These are phyloP conservation scores for Spodoptera exigua DNA, from an alignment of 2,888 invertebrate genomes.

Conservation along the genomic window DNA sequence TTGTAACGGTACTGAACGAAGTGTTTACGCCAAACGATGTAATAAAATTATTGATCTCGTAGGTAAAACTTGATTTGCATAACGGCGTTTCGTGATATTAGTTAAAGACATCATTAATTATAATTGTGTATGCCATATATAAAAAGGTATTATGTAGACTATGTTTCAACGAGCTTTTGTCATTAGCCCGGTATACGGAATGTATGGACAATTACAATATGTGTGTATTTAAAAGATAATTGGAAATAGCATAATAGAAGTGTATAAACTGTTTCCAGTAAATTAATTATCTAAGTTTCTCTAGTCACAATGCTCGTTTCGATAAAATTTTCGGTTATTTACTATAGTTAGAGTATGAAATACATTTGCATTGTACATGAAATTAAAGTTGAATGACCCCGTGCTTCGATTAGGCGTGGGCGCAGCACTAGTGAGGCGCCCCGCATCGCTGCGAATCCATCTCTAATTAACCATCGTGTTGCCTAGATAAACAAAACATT, in stretches of 20 bases:
- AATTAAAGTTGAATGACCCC: constrained; percentile 63
- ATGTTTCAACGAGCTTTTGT: constrained; percentile 86
- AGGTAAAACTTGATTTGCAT: constrained; percentile 71
- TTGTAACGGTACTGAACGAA: constrained; percentile 52
- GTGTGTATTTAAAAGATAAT: constrained; percentile 63
- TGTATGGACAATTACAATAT: constrained; percentile 67
- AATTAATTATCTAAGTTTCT: constrained; percentile 57
- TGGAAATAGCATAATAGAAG: constrained; percentile 74
- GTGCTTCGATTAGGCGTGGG: constrained; percentile 74
- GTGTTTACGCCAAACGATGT: constrained; percentile 50
- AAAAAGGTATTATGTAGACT: constrained; percentile 77
- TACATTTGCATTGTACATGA: constrained; percentile 68
- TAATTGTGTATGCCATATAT: constrained; percentile 75
- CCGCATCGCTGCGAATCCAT: constrained; percentile 61
- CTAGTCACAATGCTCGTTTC: constrained; percentile 71
- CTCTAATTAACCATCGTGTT: constrained; percentile 44
- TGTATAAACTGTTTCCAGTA: constrained; percentile 65
- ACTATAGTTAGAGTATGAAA: constrained; percentile 61
- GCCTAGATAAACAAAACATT: constrained; percentile 54
- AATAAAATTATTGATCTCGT: constrained; percentile 68
- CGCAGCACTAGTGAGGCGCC: constrained; percentile 65
- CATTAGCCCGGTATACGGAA: constrained; percentile 85
- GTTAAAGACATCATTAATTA: constrained; percentile 66
- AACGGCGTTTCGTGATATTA: constrained; percentile 76
- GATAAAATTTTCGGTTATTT: constrained; percentile 47